Evolutionary conservation across 2,888 invertebrate species (phyloP).

Genomic region (Sarcophaga variegata): DNA sequence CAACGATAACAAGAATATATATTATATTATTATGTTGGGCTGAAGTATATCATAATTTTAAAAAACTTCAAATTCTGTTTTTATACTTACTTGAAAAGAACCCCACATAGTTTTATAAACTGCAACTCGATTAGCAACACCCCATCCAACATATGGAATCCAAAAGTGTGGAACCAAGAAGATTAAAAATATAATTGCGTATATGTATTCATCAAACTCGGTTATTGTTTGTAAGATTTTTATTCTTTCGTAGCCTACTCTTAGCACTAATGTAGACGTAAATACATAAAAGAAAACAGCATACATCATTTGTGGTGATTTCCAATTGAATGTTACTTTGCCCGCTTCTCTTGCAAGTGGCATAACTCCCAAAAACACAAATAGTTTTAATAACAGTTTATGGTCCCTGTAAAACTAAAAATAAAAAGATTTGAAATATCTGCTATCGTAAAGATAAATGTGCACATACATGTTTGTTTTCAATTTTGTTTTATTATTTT

Average conservation of each 20-base stretch:
- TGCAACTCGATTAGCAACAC: slow-evolving; percentile 86
- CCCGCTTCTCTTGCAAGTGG: slow-evolving; percentile 84
- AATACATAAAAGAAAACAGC: slow-evolving; percentile 85
- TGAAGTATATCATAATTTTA: neutral
- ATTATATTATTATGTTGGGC: no score
- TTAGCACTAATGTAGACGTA: slow-evolving; percentile 84
- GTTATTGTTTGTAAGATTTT: slow-evolving; percentile 84
- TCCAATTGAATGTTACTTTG: slow-evolving; percentile 85
- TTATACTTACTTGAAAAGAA: slow-evolving; percentile 84
- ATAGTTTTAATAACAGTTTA: slow-evolving; percentile 85
- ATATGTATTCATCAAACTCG: slow-evolving; percentile 87
- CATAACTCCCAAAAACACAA: slow-evolving; percentile 86
- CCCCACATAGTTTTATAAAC: slow-evolving; percentile 88
- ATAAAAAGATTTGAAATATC: neutral
- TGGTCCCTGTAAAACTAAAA: slow-evolving; percentile 85
- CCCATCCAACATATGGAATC: slow-evolving; percentile 87
- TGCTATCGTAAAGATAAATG: no score
- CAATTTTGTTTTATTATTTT: no score
- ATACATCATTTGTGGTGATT: slow-evolving; percentile 84
- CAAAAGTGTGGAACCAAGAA: slow-evolving; percentile 87
- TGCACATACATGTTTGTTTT: no score
- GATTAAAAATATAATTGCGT: slow-evolving; percentile 86
- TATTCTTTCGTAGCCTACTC: slow-evolving; percentile 85
- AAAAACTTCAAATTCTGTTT: neutral
- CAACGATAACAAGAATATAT: no score